Base-by-base conservation (phyloP, 2,113 vertebrate genomes). In the Malurus elegans region DNA sequence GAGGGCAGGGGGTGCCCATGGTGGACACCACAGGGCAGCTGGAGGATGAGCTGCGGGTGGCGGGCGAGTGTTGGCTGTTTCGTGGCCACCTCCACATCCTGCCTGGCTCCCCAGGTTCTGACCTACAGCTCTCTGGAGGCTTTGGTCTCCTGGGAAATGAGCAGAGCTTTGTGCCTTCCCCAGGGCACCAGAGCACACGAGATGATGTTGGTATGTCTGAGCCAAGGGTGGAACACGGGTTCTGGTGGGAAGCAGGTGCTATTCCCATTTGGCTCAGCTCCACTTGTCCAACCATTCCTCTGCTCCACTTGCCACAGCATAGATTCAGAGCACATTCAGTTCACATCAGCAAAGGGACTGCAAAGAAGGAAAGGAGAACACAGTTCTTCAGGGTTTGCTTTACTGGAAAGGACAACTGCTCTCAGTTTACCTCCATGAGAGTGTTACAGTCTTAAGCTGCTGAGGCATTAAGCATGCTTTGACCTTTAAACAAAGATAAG, bases 401-500 rank as follows among this genome's bases (percentile, higher is more conserved):
- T 79, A 40, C 81, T 82, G 60, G 58, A 88, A 86, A 85, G 58
- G 50, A 64, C 24, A 81, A 15, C 34, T 74, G 32, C 18, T 89
- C 53, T 86, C 64, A 67, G 5, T 70, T 91, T 85, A 36, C 50
- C 54, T 88, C 25, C 20, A 3, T 79, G 50, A 82, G 79, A 79
- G 66, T 61, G 74, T 32, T 82, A 44, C 64, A 45, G 21, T 75
- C 66, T 79, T 88, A 54, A 91, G 51, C 79, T 84, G 54, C 50
- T 54, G 86, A 66, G 44, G 51, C 72, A 78, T 74, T 78, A 62
- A 86, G 28, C 29, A 12, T 60, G 69, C 47, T 89, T 72, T 96
- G 93, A 92, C 89, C 76, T 96, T 96, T 91, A 91, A 84, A 65
- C 3, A 78, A 86, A 94, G 84, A 89, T 81, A 91, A 94, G 67